phyloP scores from a whole-genome alignment of 2,113 vertebrate genomes.

The Nannobrachium achirus region DNA sequence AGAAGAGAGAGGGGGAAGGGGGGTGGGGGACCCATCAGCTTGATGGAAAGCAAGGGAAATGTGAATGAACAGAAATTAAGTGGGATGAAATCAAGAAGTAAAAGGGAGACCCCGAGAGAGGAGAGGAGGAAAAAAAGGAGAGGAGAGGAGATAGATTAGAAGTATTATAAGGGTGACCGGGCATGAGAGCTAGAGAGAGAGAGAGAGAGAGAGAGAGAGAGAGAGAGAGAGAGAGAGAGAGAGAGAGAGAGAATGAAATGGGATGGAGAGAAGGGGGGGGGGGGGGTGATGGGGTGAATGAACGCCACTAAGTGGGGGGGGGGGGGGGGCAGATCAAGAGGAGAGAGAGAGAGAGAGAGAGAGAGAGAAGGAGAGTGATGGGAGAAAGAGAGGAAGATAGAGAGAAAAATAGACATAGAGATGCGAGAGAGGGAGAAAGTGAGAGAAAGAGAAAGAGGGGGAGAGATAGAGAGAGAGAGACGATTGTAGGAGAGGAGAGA shows the following conservation, averaged over 20 bases:
- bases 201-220: conserved; percentile 52
- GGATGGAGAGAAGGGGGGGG: conserved; percentile 63
- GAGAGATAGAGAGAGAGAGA: conserved; percentile 49
- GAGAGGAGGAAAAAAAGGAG: conserved; percentile 38
- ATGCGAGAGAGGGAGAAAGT: conserved; percentile 2
- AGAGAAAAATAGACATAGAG: background rate
- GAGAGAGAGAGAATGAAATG: conserved; percentile 37
- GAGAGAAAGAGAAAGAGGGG: conserved; percentile 16
- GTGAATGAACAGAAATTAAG: conserved; percentile 75
- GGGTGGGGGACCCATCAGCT: conserved; percentile 41
- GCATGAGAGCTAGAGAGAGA: conserved; percentile 32
- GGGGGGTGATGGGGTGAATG: conserved; percentile 18
- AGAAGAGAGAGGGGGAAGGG: too few species aligned
- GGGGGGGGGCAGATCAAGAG: conserved; percentile 38
- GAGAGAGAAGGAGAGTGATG: conserved; percentile 38
- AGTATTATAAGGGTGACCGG: background rate
- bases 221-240: conserved; percentile 39
- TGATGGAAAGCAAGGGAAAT: conserved; percentile 77
- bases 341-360: conserved; percentile 5
- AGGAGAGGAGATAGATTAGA: conserved; percentile 3
- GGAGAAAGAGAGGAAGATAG: conserved; percentile 12
- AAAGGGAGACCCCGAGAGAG: conserved; percentile 18
- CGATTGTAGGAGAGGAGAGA: conserved; percentile 52
- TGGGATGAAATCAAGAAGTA: conserved; percentile 70
- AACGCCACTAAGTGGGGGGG: conserved; percentile 57